These are phyloP conservation scores for Platycheirus rosarum DNA, from an alignment of 2,888 invertebrate species.

Conservation along the genomic window DNA sequence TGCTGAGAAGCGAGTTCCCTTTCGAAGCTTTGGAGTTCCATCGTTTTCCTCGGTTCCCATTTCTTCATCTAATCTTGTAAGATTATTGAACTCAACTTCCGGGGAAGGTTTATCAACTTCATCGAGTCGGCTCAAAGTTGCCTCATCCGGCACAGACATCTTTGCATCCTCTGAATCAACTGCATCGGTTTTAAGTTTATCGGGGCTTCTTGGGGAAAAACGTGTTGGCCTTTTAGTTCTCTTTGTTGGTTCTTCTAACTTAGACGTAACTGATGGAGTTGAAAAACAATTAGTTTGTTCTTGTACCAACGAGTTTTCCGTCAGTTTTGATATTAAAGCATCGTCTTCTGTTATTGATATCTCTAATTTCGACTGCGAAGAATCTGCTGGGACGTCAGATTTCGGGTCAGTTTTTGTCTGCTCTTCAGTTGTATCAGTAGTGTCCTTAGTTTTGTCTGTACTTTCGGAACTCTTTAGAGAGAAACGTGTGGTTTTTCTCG, in stretches of 20 bases:
- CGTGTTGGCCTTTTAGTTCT: slow-evolving; percentile 17
- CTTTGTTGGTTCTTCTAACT: slow-evolving; percentile 11
- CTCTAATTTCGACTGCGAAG: not conserved
- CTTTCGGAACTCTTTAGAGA: not conserved
- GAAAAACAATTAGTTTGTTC: not conserved
- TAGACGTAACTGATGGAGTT: not conserved
- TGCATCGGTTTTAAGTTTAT: not conserved
- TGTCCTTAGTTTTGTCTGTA: not conserved
- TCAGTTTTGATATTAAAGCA: not conserved
- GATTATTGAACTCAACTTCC: not conserved
- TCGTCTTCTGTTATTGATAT: not conserved
- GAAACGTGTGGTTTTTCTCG: not conserved
- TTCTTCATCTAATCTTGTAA: not conserved
- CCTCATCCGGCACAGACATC: not conserved
- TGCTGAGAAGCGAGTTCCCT: slow-evolving; percentile 7
- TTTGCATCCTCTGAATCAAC: not conserved
- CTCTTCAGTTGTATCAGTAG: no score
- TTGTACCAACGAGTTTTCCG: not conserved
- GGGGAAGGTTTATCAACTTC: not conserved
- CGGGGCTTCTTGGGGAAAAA: slow-evolving; percentile 15
- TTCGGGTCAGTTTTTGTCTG: not conserved
- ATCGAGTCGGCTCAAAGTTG: not conserved
- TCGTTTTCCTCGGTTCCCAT: not conserved
- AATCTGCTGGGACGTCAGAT: not conserved
- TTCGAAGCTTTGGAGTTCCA: not conserved